A percentile compares a stretch with the other conserved stretches of the same genome.
These are phyloP conservation scores for Picus viridis DNA, from an alignment of 2,797 vertebrate genomes.

Conservation along the genomic window DNA sequence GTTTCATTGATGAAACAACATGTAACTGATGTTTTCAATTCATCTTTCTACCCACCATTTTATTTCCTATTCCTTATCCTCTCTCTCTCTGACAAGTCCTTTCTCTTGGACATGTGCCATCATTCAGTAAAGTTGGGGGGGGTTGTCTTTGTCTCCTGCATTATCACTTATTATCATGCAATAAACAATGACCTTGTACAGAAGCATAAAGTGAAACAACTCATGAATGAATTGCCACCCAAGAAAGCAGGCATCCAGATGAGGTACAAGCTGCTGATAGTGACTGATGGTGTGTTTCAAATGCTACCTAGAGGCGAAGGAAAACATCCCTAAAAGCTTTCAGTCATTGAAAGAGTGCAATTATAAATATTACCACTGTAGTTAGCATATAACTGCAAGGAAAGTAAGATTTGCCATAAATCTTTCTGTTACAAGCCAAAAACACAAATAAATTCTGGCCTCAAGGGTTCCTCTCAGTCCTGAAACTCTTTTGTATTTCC, in stretches of 20 bases:
- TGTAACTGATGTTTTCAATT: neutral
- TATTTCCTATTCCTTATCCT: neutral
- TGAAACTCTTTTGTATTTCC: neutral
- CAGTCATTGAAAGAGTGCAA: slow-evolving; percentile 34
- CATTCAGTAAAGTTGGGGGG: neutral
- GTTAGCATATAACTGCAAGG: slow-evolving; percentile 33
- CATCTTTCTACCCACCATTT: neutral
- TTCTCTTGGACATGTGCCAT: neutral
- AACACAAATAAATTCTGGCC: slow-evolving; percentile 28
- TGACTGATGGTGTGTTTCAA: neutral
- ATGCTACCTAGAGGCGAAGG: neutral
- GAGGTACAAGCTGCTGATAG: neutral
- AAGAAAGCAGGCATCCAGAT: neutral
- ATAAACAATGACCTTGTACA: neutral
- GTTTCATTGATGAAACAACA: neutral
- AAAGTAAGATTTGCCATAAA: slow-evolving; percentile 14
- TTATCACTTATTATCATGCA: neutral
- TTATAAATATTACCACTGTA: neutral
- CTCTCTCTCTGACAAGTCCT: neutral
- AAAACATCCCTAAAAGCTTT: slow-evolving; percentile 36
- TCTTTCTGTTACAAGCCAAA: slow-evolving; percentile 18
- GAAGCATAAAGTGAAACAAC: neutral
- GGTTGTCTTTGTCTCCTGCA: neutral
- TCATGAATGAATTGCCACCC: neutral
- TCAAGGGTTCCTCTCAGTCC: neutral